Percentiles rank a stretch among this genome's conserved stretches.
phyloP scores from a whole-genome alignment of 2,113 vertebrate species.

The Stercorarius parasiticus region DNA sequence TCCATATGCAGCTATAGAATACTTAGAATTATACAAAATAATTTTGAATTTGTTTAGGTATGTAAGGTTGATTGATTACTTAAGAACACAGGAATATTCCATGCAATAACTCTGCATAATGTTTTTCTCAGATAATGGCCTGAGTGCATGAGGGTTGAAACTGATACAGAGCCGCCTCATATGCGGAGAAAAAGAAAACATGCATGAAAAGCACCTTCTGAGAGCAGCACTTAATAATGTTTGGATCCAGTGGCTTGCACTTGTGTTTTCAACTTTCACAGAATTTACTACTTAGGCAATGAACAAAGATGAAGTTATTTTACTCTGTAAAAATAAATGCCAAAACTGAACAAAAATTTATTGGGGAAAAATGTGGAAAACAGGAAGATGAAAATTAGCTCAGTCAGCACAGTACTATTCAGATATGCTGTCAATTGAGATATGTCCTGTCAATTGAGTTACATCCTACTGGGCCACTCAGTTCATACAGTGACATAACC shows the following conservation, averaged over 20 bases:
- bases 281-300: not conserved
- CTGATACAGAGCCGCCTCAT: not conserved
- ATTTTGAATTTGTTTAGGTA: not conserved
- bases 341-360: not conserved
- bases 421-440: not conserved
- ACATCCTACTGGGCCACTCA: not conserved
- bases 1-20: not conserved
- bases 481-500: not conserved
- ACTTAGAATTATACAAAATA: not conserved
- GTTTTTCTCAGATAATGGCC: not conserved
- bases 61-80: not conserved
- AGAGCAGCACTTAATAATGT: not conserved
- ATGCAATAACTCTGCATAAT: not conserved
- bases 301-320: not conserved
- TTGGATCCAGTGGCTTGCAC: not conserved
- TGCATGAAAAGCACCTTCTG: constrained; percentile 26
- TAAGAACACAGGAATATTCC: not conserved
- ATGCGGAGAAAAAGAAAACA: constrained; percentile 15
- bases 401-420: not conserved
- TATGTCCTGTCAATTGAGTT: not conserved
- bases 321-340: not conserved
- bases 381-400: not conserved
- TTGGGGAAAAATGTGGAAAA: not conserved
- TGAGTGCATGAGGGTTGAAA: not conserved
- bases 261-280: not conserved